phyloP scores from a whole-genome alignment of 2,888 invertebrate species.

The Chromoteleia sp. region DNA sequence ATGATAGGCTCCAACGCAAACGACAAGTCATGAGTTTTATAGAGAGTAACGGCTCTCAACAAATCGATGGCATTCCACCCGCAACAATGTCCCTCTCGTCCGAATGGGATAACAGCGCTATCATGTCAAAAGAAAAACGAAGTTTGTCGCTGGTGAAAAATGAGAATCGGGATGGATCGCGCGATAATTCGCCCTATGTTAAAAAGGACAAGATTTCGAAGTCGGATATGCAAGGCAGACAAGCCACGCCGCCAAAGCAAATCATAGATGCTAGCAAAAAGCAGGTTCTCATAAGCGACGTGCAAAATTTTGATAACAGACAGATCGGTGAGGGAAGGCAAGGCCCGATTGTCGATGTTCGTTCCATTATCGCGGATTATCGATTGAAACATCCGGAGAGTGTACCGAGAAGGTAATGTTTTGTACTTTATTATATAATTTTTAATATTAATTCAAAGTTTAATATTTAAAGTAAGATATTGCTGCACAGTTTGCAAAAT shows the following conservation, averaged over 20 bases:
- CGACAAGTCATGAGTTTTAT: slow-evolving; percentile 87
- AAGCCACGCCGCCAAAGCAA: slow-evolving; percentile 75
- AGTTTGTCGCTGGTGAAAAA: slow-evolving; percentile 71
- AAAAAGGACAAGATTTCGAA: slow-evolving; percentile 79
- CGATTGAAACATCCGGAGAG: slow-evolving; percentile 91
- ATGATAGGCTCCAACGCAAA: slow-evolving; percentile 89
- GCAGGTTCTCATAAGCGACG: slow-evolving; percentile 47
- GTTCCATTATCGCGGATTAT: slow-evolving; percentile 93
- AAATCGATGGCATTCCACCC: slow-evolving; percentile 75
- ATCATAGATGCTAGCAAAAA: slow-evolving; percentile 77
- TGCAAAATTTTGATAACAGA: slow-evolving; percentile 85
- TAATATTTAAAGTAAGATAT: too few relatives aligned
- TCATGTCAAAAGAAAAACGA: slow-evolving; percentile 58
- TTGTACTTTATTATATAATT: not conserved
- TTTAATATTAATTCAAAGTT: not conserved
- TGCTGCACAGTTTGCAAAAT: too few relatives aligned
- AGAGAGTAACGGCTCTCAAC: slow-evolving; percentile 76
- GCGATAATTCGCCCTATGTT: slow-evolving; percentile 70
- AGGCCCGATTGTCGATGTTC: slow-evolving; percentile 92
- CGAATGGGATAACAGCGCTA: slow-evolving; percentile 72
- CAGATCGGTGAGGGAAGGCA: slow-evolving; percentile 89
- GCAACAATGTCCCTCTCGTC: slow-evolving; percentile 77
- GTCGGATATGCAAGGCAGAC: slow-evolving; percentile 73
- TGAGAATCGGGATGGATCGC: slow-evolving; percentile 70
- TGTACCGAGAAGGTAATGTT: slow-evolving; percentile 87